These are phyloP conservation scores for Agonopterix heracliana DNA, from an alignment of 2,888 invertebrate genomes.

Conservation along the genomic window DNA sequence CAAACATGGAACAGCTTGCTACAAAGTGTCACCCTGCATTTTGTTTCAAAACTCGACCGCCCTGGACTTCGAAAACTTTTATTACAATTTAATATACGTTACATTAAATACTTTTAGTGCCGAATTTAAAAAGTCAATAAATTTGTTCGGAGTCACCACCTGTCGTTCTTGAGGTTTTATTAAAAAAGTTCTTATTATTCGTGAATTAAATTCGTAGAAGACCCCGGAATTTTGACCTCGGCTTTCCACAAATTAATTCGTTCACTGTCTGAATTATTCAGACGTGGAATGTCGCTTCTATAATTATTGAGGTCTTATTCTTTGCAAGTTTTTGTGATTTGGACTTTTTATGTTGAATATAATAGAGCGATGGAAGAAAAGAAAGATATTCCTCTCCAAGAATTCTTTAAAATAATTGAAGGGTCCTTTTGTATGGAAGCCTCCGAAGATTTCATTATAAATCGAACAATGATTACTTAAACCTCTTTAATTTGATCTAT, in stretches of 20 bases:
- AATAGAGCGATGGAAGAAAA: neutral
- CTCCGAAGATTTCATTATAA: too few relatives aligned
- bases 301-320: neutral
- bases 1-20: neutral
- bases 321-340: neutral
- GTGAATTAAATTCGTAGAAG: conserved; percentile 40
- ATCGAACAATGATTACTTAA: too few relatives aligned
- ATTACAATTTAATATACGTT: conserved; percentile 12
- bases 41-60: neutral
- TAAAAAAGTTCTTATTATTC: conserved; percentile 58
- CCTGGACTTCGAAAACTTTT: conserved; percentile 2
- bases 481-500: too few relatives aligned
- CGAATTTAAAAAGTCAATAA: conserved; percentile 51
- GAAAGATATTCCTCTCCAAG: neutral
- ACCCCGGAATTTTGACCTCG: conserved; percentile 29
- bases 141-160: conserved; percentile 45
- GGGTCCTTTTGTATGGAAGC: neutral
- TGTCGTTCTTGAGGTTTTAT: conserved; percentile 49
- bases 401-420: neutral
- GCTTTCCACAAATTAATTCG: conserved; percentile 29
- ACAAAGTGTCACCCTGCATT: neutral
- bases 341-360: neutral
- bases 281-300: neutral
- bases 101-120: conserved; percentile 29
- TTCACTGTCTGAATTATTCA: conserved; percentile 20